Base-by-base conservation (phyloP, 2,797 vertebrate genomes). In the Acanthis flammea region DNA sequence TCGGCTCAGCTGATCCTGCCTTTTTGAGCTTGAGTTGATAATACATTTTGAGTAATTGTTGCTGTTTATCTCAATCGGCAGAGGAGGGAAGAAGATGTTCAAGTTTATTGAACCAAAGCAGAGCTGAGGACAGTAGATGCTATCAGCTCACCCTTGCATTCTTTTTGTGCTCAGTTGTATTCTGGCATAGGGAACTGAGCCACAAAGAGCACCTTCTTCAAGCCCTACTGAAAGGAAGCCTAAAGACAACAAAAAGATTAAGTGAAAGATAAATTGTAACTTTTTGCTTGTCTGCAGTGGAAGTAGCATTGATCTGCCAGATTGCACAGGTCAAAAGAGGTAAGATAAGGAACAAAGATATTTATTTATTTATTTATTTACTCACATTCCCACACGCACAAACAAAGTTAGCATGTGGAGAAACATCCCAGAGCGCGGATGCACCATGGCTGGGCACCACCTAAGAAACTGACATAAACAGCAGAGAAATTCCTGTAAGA, bases 21-120 rank as follows among this genome's bases (percentile, higher is more conserved):
- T 76, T 91, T 90, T 37, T 75, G 57, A 92, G 91, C 79, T 75
- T 70, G 54, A 76, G 58, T 42, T 91, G 86, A 65, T 84, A 54
- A 83, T 44, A 41, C 80, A 54, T 95, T 92, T 79, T 93, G 58
- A 93, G 66, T 83, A 94, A 80, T 95, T 86, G 89, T 85, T 94
- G 57, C 72, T 96, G 66, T 87, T 95, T 97, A 82, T 94, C 91
- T 89, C 86, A 42, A 10, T 45, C 78, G 92, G 79, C 75, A 86
- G 63, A 94, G 80, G 92, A 72, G 58, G 51, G 65, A 82, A 94
- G 90, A 79, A 93, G 83, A 60, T 81, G 88, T 50, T 85, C 55
- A 55, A 93, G 87, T 93, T 77, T 80, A 94, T 55, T 87, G 93
- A 90, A 86, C 85, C 78, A 35, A 30, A 82, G 84, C 65, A 78